Base-by-base conservation (phyloP, 2,113 vertebrate genomes). In the Microtus oregoni region DNA sequence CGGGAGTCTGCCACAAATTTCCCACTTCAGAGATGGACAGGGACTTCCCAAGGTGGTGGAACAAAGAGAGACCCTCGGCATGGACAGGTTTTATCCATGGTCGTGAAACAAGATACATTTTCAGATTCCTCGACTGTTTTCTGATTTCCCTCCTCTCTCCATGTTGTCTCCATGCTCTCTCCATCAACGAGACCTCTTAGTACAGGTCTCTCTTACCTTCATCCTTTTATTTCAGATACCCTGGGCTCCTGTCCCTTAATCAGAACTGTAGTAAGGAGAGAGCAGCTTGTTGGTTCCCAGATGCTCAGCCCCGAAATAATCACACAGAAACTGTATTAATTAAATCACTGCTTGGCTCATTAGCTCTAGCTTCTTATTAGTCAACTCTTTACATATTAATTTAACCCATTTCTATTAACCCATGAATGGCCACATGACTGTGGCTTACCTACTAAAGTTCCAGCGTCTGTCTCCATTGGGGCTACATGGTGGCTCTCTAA, bases 121-220 rank as follows among this genome's bases (percentile, higher is more conserved):
- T 93, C 76, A 63, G 22, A 79, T 86, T 75, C 65, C 38, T 75
- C 35, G 63, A n/a, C 11, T 44, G 5, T 89, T 73, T 93, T 88
- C 68, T 76, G 24, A 87, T 81, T 87, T 87, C 30, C 58, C 22
- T 82, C 52, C 81, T 22, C 28, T 52, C 14, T 2, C 35, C 55
- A 11, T 61, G 44, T 67, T 85, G n/a, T 32, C 3, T 67, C 14
- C 67, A 68, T 0, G 30, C 7, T 35, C 32, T 50, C 41, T 28
- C 89, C 10, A 5, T 85, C 20, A 92, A 89, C 26, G 32, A 72
- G 78, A 73, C 72, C n/a, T 68, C n/a, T 78, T 38, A 67, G 58
- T 10, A 14, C 65, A 72, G 63, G 35, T 35, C 14, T 13, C 61
- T 41, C 26, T 58, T 58, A 58, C 58, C 58, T 72, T 61, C 58